Base-by-base conservation (phyloP, 2,888 invertebrate genomes). In the Lithophane semibrunnea region DNA sequence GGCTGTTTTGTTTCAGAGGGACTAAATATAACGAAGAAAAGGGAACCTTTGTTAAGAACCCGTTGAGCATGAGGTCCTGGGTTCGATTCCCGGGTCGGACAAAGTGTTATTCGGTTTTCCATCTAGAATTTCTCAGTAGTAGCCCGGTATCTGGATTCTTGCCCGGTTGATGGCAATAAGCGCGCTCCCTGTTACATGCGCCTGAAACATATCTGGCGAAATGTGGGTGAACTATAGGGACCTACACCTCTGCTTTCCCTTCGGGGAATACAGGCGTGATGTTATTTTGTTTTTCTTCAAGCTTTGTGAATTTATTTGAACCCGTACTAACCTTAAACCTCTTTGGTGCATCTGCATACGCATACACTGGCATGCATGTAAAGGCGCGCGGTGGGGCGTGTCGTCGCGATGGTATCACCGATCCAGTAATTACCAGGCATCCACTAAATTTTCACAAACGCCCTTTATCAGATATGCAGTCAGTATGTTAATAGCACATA, bases 381-480 rank as follows among this genome's bases (percentile, higher is more conserved):
- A 90, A 89, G 92, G 90, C 89, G 86, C 81, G 86, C 88, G 81
- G 92, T 88, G 89, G 95, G 89, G 95, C 93, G 95, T 94, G 93
- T 90, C 92, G 89, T 88, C 85, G 84, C 88, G 95, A 95, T 95
- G 84, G 87, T 95, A 95, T 95, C 95, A 88, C 75, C 77, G 75
- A 73, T 82, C 86, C 91, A 89, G 94, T 95, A 95, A 95, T 95
- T 95, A 94, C 93, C 93, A 88, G 91, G 93, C 92, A 92, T 94
- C 92, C 93, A 95, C 94, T 93, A 95, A 95, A 95, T 95, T 95
- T 95, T 93, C 94, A 94, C 95, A 95, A 94, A 94, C 93, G 86
- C 89, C 88, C 85, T 88, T 93, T 95, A 95, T 95, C 95, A 88
- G 95, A 95, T 95, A 92, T 89, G 87, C 90, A 92, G 90, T 88